Evolutionary conservation across 2,797 vertebrate species (phyloP), one percentile per base, ranked within the genome.

Genomic region (Botia kubotai): DNA sequence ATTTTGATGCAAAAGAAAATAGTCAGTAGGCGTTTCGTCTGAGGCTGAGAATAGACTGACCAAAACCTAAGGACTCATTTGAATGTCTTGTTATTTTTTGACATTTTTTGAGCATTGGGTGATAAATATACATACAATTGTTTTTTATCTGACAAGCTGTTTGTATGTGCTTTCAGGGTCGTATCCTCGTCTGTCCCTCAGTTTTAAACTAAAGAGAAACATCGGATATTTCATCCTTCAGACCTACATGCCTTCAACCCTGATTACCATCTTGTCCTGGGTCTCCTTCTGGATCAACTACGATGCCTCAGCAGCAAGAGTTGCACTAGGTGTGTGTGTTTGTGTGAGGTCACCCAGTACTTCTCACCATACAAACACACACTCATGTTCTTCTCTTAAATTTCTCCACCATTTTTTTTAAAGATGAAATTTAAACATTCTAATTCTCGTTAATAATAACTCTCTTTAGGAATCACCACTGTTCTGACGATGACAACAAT

Each of bases 261-360:
- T 97, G 88, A 98, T 98, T 89, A 98, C 97, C 87, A 96, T 97
- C 91, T 92, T 98, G 43, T 97, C 96, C 0, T 97, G 96, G 96
- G 97, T 98, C 86, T 98, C 97, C 57, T 98, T 97, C 89, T 98
- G 97, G 97, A 97, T 97, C 90, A 97, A 95, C 90, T 98, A 98
- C 1, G 96, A 98, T 84, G 96, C 97, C 52, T 98, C 97, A 6
- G 97, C 97, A 83, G 97, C 97, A 89, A 96, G 97, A 94, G 96
- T 98, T 46, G 96, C 97, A 29, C 90, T 98, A 92, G 97, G 97
- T 98, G 92, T 93, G 88, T 58, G 48, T 79, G 63, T 53, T 6
- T 60, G 73, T 67, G 62, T 39, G 55, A 52, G 65, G 26, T n/a
- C 73, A 16, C 26, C 19, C 29, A 12, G 5, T 58, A n/a, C 14